Evolutionary conservation across 2,797 vertebrate genomes (phyloP).

Genomic region (Schizopygopsis malacanthus): DNA sequence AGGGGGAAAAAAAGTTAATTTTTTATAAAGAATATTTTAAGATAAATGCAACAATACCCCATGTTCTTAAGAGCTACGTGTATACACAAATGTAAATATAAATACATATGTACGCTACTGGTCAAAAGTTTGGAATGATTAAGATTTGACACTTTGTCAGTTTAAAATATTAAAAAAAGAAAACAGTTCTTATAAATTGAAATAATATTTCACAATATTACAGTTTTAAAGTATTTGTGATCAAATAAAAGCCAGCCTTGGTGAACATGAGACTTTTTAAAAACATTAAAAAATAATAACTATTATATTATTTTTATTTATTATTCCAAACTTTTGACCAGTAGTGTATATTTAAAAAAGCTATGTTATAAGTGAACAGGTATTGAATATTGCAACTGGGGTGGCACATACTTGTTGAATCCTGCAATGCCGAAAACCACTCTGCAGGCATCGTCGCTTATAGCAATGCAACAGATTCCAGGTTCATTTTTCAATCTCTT

Average conservation of each 20-base stretch:
- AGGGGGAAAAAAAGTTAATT: not conserved
- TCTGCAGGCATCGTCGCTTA: slow-evolving; percentile 65
- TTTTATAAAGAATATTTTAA: not conserved
- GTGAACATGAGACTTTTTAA: not conserved
- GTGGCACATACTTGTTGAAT: slow-evolving; percentile 67
- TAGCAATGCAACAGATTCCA: slow-evolving; percentile 70
- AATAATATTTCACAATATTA: not conserved
- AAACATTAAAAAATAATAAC: not conserved
- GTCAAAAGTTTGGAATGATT: not conserved
- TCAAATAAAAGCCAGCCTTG: not conserved
- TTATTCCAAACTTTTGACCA: not conserved
- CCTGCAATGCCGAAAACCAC: slow-evolving; percentile 67
- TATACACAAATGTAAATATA: not conserved
- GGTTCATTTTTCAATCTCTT: slow-evolving; percentile 70
- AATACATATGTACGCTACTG: not conserved
- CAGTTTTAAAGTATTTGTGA: not conserved
- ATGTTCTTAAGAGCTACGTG: not conserved
- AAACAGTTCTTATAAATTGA: not conserved
- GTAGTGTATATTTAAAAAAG: not conserved
- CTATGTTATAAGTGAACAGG: no score
- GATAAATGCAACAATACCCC: not conserved
- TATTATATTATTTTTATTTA: not conserved
- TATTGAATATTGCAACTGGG: not conserved
- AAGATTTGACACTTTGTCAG: not conserved
- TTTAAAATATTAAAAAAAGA: not conserved